These are phyloP conservation scores for Ashinkailepas kermadecensis DNA, from an alignment of 2,888 invertebrate genomes.

Conservation along the genomic window DNA sequence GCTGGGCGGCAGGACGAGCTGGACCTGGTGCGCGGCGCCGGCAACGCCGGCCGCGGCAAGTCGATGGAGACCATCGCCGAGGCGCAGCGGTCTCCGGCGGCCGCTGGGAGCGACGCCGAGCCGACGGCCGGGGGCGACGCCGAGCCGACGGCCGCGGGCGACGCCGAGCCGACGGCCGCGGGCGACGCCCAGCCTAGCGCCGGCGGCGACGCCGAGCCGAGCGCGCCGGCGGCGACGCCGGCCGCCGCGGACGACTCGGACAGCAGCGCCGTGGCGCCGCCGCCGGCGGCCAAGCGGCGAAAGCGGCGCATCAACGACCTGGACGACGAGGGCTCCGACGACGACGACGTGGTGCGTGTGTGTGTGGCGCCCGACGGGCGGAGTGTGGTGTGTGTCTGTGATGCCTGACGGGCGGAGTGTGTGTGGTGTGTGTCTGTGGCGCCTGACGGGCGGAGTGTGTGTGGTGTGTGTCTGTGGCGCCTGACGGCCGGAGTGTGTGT, in stretches of 20 bases:
- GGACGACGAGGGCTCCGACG: constrained; percentile 7
- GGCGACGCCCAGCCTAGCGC: background rate
- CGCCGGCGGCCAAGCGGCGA: background rate
- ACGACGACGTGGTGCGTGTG: background rate
- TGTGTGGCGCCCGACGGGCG: no score
- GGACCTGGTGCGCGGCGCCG: constrained; percentile 49
- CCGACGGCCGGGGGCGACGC: constrained; percentile 29
- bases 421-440: no score
- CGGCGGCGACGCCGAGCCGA: background rate
- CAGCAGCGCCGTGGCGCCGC: background rate
- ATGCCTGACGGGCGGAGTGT: no score
- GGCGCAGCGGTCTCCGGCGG: constrained; percentile 60
- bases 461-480: no score
- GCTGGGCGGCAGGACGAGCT: constrained; percentile 55
- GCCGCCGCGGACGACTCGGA: background rate
- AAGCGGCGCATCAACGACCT: constrained; percentile 11
- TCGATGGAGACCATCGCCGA: constrained; percentile 81
- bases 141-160: constrained; percentile 11
- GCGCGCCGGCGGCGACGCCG: background rate
- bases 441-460: no score
- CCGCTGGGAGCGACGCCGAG: constrained; percentile 28
- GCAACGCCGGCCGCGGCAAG: constrained; percentile 68
- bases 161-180: background rate
- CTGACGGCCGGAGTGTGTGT: no score
- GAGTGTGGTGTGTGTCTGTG: no score